Conservation (phyloP, 1,140 invertebrate species). For the Proales similis region DNA sequence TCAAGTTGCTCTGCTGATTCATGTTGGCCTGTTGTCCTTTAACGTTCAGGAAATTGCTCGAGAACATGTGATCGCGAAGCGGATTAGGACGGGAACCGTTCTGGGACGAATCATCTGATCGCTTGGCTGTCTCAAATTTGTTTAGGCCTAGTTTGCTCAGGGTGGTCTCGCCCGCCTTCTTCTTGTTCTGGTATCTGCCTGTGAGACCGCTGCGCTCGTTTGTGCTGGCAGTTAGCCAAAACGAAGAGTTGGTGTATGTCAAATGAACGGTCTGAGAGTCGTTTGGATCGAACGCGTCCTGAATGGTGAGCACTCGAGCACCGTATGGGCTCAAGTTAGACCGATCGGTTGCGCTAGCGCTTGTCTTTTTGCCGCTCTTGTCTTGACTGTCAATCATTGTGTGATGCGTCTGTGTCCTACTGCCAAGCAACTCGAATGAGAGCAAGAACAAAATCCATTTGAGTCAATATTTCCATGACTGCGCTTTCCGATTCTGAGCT, state of each 20-base stretch:
- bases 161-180: neutral
- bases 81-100: neutral
- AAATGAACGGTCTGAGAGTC: conserved; percentile 21
- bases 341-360: no score
- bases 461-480: no score
- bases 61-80: conserved; percentile 11
- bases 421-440: no score
- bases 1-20: neutral
- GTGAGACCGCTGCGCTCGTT: neutral
- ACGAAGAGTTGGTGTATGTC: conserved; percentile 10
- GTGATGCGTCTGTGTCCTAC: no score
- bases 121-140: neutral
- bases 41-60: conserved; percentile 21
- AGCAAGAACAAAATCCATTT: no score
- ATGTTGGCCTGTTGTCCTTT: conserved; percentile 2
- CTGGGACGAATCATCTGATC: neutral
- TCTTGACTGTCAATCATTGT: no score
- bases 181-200: neutral
- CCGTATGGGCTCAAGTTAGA: no score
- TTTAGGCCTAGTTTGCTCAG: conserved; percentile 10
- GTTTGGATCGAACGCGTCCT: conserved; percentile 28
- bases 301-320: conserved; percentile 27
- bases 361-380: no score
- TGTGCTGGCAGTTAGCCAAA: conserved; percentile 9
- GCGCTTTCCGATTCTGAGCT: no score